These are phyloP conservation scores for Colostygia pectinataria DNA, from an alignment of 2,888 invertebrate species.

Conservation along the genomic window DNA sequence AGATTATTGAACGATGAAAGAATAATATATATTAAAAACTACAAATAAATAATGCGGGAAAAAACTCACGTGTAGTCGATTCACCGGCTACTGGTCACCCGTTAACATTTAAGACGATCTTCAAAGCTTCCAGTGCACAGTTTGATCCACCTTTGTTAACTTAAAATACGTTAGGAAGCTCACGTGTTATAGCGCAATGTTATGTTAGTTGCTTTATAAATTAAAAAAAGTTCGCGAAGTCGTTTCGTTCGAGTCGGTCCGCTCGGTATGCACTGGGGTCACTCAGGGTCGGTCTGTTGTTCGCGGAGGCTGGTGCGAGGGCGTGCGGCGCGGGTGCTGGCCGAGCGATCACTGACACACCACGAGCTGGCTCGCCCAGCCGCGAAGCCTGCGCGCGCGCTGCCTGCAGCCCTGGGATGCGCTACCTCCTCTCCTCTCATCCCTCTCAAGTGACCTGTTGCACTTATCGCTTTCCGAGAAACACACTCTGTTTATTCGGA, in stretches of 20 bases:
- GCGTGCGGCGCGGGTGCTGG: constrained; percentile 60
- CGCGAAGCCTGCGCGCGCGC: constrained; percentile 32
- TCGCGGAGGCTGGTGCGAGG: constrained; percentile 41
- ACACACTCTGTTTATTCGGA: constrained; percentile 47
- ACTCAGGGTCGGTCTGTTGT: constrained; percentile 67
- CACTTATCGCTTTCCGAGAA: constrained; percentile 59
- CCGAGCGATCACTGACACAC: constrained; percentile 67
- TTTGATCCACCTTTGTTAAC: constrained; percentile 61
- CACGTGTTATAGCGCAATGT: constrained; percentile 60
- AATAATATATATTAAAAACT: constrained; percentile 5
- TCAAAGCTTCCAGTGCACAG: constrained; percentile 51
- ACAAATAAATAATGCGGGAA: not conserved
- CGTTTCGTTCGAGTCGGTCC: constrained; percentile 72
- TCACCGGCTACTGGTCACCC: constrained; percentile 44
- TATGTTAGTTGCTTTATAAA: constrained; percentile 48
- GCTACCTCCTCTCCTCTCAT: constrained; percentile 30
- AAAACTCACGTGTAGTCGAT: constrained; percentile 61
- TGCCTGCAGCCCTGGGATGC: constrained; percentile 21
- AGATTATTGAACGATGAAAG: constrained; percentile 13
- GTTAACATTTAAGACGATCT: constrained; percentile 50
- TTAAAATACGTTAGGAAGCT: constrained; percentile 51
- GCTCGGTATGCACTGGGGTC: constrained; percentile 72
- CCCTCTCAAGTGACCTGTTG: constrained; percentile 39
- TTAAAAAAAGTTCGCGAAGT: constrained; percentile 51
- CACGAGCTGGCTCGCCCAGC: constrained; percentile 1